A percentile compares a stretch with the other conserved stretches of the same genome.
Conservation (phyloP, 2,113 vertebrate species). For the Leptocoma aspasia region DNA sequence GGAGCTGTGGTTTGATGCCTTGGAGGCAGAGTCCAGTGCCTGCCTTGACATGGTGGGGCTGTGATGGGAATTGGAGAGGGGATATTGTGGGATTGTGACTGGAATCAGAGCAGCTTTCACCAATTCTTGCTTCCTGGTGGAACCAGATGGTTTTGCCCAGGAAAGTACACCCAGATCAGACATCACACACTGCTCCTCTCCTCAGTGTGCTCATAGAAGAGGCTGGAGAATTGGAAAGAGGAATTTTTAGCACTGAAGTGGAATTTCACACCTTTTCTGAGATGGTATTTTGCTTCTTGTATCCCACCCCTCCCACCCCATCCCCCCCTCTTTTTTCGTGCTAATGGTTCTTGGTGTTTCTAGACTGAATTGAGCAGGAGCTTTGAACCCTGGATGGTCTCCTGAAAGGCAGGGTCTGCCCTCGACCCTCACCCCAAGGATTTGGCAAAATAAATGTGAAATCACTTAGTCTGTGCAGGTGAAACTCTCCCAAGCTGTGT, state of each 20-base stretch:
- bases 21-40: background rate
- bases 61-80: background rate
- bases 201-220: background rate
- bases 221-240: background rate
- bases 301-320: rapidly evolving
- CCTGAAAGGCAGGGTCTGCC: background rate
- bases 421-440: background rate
- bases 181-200: background rate
- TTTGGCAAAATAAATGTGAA: background rate
- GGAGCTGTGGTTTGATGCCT: background rate
- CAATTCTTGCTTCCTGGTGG: background rate
- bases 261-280: constrained; percentile 4
- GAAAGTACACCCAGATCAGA: background rate
- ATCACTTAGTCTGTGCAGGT: background rate
- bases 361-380: rapidly evolving
- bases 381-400: background rate
- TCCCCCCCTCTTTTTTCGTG: no score
- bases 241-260: background rate
- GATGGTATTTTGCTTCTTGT: background rate
- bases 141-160: background rate
- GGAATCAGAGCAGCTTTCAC: background rate
- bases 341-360: background rate
- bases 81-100: rapidly evolving
- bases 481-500: background rate
- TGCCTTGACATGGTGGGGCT: background rate